Evolutionary conservation across 2,888 invertebrate genomes (phyloP).

Genomic region (Ochropleura plecta): DNA sequence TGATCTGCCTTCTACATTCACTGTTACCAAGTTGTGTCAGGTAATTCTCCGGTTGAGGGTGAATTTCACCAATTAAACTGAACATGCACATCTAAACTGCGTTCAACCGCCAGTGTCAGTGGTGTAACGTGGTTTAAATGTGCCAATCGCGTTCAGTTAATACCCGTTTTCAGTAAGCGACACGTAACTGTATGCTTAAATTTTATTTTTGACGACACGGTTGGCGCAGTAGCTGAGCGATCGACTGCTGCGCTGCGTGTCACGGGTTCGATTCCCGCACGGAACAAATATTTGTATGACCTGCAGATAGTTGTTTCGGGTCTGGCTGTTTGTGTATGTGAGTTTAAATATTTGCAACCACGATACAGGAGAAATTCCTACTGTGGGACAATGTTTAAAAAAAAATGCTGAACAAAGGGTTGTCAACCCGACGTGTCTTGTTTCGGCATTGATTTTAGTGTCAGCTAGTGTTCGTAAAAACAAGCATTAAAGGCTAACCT

Average conservation of each 20-base stretch:
- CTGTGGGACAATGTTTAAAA: no score
- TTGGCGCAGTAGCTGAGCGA: no score
- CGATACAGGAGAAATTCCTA: no score
- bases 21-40: conserved; percentile 78
- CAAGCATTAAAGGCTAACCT: no score
- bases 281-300: no score
- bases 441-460: background rate
- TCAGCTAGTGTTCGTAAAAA: background rate
- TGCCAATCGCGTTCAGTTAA: background rate
- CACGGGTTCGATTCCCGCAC: no score
- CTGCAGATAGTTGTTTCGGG: no score
- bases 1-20: conserved; percentile 80
- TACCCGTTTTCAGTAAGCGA: background rate
- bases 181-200: background rate
- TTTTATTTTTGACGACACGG: no score
- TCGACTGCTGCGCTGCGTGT: no score
- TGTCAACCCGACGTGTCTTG: background rate
- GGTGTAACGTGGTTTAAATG: background rate
- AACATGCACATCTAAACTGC: background rate
- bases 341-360: no score
- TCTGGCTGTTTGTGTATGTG: no score
- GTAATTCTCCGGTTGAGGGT: conserved; percentile 59
- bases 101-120: no score
- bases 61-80: background rate
- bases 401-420: background rate